Conservation (phyloP, 1,140 invertebrate genomes). For the Trichonephila clavata region DNA sequence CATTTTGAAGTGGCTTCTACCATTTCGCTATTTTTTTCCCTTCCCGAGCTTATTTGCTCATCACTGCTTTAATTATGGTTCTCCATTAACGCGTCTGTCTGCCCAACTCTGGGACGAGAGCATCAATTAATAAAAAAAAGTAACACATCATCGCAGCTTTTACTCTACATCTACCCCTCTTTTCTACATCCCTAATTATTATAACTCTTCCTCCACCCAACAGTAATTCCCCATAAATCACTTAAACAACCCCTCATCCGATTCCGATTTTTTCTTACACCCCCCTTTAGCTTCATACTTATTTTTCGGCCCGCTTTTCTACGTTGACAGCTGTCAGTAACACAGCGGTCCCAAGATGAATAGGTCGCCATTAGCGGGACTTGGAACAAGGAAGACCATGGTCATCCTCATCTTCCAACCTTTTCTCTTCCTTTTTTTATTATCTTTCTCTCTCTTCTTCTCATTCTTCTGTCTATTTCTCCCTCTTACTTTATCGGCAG, state of each 20-base stretch:
- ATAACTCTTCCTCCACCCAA: conserved; percentile 59
- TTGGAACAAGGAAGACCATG: conserved; percentile 64
- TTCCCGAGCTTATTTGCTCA: conserved; percentile 6
- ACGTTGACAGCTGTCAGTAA: conserved; percentile 73
- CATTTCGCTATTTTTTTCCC: neutral
- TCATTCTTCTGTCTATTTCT: conserved; percentile 40
- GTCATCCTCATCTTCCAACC: conserved; percentile 68
- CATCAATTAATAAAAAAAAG: conserved; percentile 24
- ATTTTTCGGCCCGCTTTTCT: conserved; percentile 64
- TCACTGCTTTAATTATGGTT: conserved; percentile 35
- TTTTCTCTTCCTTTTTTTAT: conserved; percentile 40
- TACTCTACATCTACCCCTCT: conserved; percentile 30
- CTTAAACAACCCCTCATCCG: conserved; percentile 68
- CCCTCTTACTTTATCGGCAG: conserved; percentile 58
- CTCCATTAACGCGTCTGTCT: conserved; percentile 20
- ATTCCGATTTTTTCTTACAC: neutral
- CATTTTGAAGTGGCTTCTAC: conserved; percentile 8
- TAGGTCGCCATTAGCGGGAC: conserved; percentile 71
- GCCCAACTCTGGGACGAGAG: conserved; percentile 17
- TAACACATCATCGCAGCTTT: conserved; percentile 5
- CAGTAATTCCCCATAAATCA: conserved; percentile 69
- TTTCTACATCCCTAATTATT: conserved; percentile 65
- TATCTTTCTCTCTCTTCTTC: neutral
- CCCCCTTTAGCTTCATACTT: conserved; percentile 49
- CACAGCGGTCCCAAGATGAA: conserved; percentile 70